Evolutionary conservation across 1,140 invertebrate genomes (phyloP), one percentile per base, ranked within the genome.

Genomic region (Hylaeus volcanicus): DNA sequence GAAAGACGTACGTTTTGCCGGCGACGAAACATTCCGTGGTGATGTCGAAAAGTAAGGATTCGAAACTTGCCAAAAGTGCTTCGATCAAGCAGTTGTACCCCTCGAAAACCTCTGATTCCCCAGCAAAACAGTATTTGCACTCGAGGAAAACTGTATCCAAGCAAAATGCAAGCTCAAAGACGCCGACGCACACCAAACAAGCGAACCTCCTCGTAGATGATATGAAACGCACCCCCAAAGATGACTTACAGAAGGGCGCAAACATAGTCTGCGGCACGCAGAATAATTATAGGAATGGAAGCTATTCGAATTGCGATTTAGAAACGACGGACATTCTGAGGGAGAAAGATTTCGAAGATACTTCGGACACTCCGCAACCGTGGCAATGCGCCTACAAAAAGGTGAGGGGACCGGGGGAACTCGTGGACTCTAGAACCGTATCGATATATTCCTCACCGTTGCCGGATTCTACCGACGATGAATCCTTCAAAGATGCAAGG

Each of bases 401-500:
- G 39, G 63, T 69, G 5, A 69, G 39, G 61, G 37, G 55, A 11
- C 81, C 76, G 0, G 43, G 55, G 6, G 61, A 66, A 2, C 3
- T 3, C 0, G 5, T 12, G 0, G 76, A 58, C 14, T 72, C 81
- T 1, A 37, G 12, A 9, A 43, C 26, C 6, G n/a, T 37, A 0
- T 78, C 68, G 1, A 9, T 65, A 3, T 51, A 56, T 41, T 71
- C 74, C 0, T 69, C 75, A 8, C 55, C 58, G 6, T 65, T 72
- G 0, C 41, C 69, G 1, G 74, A 89, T 14, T 83, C 81, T 2
- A 69, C 76, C 4, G 83, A 85, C 9, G 84, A 88, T 3, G 77
- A 86, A 41, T 78, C 76, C n/a, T 74, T 37, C 8, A 85, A 68
- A 60, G 82, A 89, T n/a, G 77, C 90, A 1, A 77, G 84, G 45